These are phyloP conservation scores for Pempheris klunzingeri DNA, from an alignment of 2,797 vertebrate genomes.

Conservation along the genomic window DNA sequence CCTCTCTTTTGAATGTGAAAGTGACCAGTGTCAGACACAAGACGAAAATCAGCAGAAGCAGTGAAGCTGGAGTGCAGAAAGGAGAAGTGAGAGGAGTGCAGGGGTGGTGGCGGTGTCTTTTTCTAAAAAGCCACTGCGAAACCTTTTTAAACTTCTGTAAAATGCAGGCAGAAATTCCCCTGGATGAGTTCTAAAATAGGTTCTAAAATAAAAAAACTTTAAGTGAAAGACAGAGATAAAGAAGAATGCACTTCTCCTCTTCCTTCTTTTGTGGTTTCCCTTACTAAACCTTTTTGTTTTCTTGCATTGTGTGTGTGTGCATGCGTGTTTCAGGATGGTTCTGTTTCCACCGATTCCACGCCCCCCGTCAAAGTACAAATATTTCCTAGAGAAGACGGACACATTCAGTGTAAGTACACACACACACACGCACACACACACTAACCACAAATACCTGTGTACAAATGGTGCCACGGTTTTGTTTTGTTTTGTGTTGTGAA, in stretches of 20 bases:
- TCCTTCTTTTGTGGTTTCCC: not conserved
- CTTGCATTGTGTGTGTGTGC: constrained; percentile 20
- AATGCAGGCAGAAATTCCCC: not conserved
- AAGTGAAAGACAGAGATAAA: not conserved
- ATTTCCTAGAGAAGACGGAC: constrained; percentile 64
- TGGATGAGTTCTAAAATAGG: not conserved
- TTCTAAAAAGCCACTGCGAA: not conserved
- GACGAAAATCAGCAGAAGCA: not conserved
- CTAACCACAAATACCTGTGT: not conserved
- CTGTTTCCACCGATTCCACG: constrained; percentile 77
- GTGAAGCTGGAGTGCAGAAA: constrained; percentile 19
- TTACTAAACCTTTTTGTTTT: not conserved
- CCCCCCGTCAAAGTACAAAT: constrained; percentile 66
- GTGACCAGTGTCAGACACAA: not conserved
- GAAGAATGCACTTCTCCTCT: not conserved
- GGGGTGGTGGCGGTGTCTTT: not conserved
- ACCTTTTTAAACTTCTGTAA: constrained; percentile 1
- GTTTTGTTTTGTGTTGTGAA: constrained; percentile 12
- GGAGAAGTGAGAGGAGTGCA: constrained; percentile 38
- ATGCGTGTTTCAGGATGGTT: constrained; percentile 66
- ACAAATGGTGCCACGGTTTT: not conserved
- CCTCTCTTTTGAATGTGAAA: not conserved
- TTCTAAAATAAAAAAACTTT: not conserved
- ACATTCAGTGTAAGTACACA: constrained; percentile 50
- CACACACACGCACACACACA: not conserved